These are phyloP conservation scores for Channallabes apus DNA, from an alignment of 2,797 vertebrate species.

Conservation along the genomic window DNA sequence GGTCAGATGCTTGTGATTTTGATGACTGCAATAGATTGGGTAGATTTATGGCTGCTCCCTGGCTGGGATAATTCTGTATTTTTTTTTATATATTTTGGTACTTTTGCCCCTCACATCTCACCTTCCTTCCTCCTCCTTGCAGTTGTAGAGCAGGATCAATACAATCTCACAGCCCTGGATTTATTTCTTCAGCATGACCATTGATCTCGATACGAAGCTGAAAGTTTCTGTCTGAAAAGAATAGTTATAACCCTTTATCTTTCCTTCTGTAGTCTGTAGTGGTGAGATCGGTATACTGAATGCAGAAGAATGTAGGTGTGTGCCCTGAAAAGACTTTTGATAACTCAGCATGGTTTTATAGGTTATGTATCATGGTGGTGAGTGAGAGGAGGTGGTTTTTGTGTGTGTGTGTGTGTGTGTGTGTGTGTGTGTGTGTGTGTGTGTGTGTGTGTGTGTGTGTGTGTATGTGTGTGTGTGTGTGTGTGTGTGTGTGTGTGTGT, in stretches of 20 bases:
- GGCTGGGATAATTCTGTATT: constrained; percentile 60
- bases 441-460: too few relatives aligned
- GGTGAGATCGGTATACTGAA: constrained; percentile 23
- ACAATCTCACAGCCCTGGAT: constrained; percentile 74
- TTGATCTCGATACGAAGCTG: constrained; percentile 73
- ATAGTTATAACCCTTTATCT: constrained; percentile 42
- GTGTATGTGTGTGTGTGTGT: too few relatives aligned
- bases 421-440: too few relatives aligned
- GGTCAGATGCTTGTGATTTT: constrained; percentile 14
- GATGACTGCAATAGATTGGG: not conserved
- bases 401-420: not conserved
- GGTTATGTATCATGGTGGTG: constrained; percentile 1
- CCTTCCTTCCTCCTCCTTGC: constrained; percentile 63
- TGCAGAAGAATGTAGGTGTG: constrained; percentile 37
- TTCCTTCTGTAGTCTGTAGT: constrained; percentile 24
- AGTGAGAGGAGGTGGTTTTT: not conserved
- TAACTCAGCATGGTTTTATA: constrained; percentile 21
- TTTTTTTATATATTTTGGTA: constrained; percentile 47
- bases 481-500: too few relatives aligned
- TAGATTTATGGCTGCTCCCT: constrained; percentile 8
- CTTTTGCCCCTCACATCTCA: constrained; percentile 39
- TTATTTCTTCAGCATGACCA: constrained; percentile 73
- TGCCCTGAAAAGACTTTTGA: constrained; percentile 27
- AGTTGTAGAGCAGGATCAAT: constrained; percentile 74
- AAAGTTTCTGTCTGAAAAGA: constrained; percentile 70